These are phyloP conservation scores for Rhagonycha lutea DNA, from an alignment of 2,888 invertebrate genomes.

Conservation along the genomic window DNA sequence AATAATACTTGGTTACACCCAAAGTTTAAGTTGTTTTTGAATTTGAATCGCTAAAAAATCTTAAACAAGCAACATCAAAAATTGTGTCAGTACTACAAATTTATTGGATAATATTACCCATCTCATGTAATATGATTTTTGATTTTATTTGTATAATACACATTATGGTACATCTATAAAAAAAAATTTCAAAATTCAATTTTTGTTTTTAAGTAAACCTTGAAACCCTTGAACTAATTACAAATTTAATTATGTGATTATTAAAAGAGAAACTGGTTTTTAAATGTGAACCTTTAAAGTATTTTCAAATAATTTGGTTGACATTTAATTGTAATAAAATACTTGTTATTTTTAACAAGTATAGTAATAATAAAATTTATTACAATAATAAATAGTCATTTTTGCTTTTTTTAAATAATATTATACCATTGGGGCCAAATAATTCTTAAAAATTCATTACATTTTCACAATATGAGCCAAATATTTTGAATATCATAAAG, in stretches of 20 bases:
- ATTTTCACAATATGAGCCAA: too few species aligned
- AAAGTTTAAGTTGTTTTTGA: neutral
- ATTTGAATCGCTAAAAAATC: neutral
- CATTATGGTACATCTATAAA: neutral
- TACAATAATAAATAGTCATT: neutral
- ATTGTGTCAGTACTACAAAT: too few species aligned
- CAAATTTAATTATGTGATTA: neutral
- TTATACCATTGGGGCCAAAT: too few species aligned
- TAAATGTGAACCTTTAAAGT: constrained; percentile 8
- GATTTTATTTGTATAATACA: neutral
- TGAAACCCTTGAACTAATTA: constrained; percentile 19
- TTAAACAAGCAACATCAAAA: too few species aligned
- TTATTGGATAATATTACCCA: neutral
- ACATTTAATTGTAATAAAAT: constrained; percentile 7
- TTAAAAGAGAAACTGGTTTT: constrained; percentile 5
- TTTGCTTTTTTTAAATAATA: neutral
- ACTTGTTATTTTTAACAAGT: neutral
- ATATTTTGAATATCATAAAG: too few species aligned
- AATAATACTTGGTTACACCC: neutral
- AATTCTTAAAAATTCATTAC: too few species aligned
- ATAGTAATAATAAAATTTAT: neutral
- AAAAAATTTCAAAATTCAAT: neutral
- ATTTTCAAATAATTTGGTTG: constrained; percentile 2
- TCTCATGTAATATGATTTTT: neutral
- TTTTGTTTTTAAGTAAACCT: neutral